These are phyloP conservation scores for Melinaea marsaeus DNA, from an alignment of 2,888 invertebrate species.

Conservation along the genomic window DNA sequence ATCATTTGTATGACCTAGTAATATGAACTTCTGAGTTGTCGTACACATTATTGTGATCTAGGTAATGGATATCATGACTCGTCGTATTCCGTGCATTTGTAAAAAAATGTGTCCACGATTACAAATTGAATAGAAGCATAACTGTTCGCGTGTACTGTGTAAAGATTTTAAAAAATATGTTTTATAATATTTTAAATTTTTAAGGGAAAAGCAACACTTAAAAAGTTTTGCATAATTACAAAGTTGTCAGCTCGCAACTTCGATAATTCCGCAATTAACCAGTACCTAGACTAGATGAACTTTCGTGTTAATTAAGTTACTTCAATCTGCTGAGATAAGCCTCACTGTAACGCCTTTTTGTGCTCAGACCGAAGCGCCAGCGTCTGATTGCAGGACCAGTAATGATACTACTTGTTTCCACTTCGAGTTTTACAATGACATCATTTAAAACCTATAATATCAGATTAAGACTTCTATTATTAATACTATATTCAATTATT, in stretches of 20 bases:
- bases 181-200: neutral
- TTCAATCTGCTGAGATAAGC: constrained; percentile 33
- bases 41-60: constrained; percentile 7
- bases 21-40: constrained; percentile 25
- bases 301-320: constrained; percentile 52
- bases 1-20: constrained; percentile 57
- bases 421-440: constrained; percentile 1
- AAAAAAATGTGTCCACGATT: too few relatives aligned
- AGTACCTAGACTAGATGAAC: constrained; percentile 41
- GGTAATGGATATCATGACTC: neutral
- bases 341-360: constrained; percentile 17
- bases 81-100: too few relatives aligned
- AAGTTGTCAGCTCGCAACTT: constrained; percentile 2
- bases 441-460: too few relatives aligned
- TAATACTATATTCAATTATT: too few relatives aligned
- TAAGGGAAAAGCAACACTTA: neutral
- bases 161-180: too few relatives aligned
- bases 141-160: too few relatives aligned
- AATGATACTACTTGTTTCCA: constrained; percentile 16
- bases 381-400: constrained; percentile 18
- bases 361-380: constrained; percentile 6
- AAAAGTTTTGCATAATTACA: neutral
- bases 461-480: too few relatives aligned
- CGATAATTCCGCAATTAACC: constrained; percentile 59
- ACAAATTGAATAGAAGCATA: too few relatives aligned